These are phyloP conservation scores for Tyrophagus putrescentiae DNA, from an alignment of 1,140 invertebrate species.

Conservation along the genomic window DNA sequence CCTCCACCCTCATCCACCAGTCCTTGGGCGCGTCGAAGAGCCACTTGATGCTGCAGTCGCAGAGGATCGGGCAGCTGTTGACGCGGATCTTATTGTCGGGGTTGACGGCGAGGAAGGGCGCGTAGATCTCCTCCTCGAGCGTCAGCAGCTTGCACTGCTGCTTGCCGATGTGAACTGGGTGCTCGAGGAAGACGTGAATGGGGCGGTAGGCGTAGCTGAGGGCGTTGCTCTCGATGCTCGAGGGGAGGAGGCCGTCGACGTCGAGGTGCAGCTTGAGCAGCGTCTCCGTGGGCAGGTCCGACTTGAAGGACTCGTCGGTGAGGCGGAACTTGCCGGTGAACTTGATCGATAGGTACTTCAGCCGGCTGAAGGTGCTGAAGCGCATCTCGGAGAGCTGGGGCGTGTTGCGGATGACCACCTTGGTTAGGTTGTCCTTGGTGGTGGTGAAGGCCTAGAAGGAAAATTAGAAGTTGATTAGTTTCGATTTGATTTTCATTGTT, in stretches of 20 bases:
- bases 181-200: constrained; percentile 17
- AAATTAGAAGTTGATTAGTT: not conserved
- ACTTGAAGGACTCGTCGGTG: constrained; percentile 19
- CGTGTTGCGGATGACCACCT: constrained; percentile 16
- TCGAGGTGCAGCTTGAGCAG: constrained; percentile 6
- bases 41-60: constrained; percentile 17
- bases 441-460: not conserved
- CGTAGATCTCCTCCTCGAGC: constrained; percentile 19
- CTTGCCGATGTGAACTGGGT: constrained; percentile 3
- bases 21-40: constrained; percentile 19
- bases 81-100: constrained; percentile 17
- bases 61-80: constrained; percentile 11
- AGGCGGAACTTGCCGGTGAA: constrained; percentile 19
- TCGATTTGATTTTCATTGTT: not conserved
- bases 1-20: constrained; percentile 18
- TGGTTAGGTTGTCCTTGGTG: constrained; percentile 16
- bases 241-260: constrained; percentile 3
- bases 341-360: constrained; percentile 2
- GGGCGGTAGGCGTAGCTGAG: constrained; percentile 18
- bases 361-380: constrained; percentile 1
- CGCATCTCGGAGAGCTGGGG: constrained; percentile 14
- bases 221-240: constrained; percentile 14
- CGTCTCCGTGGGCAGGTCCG: constrained; percentile 18
- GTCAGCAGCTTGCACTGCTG: constrained; percentile 15
- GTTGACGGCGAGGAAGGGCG: constrained; percentile 16